Percentiles rank a stretch among this genome's conserved stretches.
Evolutionary conservation across 2,888 invertebrate genomes (phyloP).

Genomic region (Nomada flava): DNA sequence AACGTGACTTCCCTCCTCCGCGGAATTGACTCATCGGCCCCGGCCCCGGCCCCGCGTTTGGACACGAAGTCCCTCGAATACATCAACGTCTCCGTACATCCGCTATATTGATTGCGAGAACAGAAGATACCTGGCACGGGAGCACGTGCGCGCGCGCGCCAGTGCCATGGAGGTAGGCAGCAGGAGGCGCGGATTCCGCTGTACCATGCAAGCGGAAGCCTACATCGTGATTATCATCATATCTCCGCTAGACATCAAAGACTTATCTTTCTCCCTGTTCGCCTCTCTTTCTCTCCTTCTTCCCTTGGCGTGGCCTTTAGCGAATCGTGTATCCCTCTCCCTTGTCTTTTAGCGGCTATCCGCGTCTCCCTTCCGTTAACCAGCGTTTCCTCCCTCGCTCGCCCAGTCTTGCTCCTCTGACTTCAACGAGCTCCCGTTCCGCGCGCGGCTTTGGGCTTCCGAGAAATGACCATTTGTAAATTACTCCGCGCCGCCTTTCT

Average conservation of each 20-base stretch:
- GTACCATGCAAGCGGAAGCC: slow-evolving; percentile 72
- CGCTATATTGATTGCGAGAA: slow-evolving; percentile 72
- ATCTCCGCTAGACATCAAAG: slow-evolving; percentile 81
- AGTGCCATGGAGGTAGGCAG: slow-evolving; percentile 53
- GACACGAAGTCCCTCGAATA: slow-evolving; percentile 58
- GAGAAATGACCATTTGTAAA: slow-evolving; percentile 80
- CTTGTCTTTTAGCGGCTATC: slow-evolving; percentile 24
- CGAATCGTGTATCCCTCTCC: slow-evolving; percentile 15
- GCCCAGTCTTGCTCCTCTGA: slow-evolving; percentile 40
- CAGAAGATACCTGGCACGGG: slow-evolving; percentile 68
- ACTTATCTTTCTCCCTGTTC: slow-evolving; percentile 74
- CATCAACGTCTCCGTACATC: slow-evolving; percentile 69
- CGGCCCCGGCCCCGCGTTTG: slow-evolving; percentile 33
- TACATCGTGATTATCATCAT: slow-evolving; percentile 79
- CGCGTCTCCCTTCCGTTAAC: slow-evolving; percentile 30
- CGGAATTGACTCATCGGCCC: slow-evolving; percentile 42
- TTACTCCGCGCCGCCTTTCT: slow-evolving; percentile 64
- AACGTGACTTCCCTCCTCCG: not conserved
- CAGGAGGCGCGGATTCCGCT: slow-evolving; percentile 67
- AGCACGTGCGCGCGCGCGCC: slow-evolving; percentile 65
- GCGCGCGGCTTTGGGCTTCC: slow-evolving; percentile 69
- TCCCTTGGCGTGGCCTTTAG: slow-evolving; percentile 38
- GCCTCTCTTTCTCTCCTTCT: slow-evolving; percentile 55
- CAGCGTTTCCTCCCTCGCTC: slow-evolving; percentile 37
- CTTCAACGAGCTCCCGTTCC: slow-evolving; percentile 53